Evolutionary conservation across 2,113 vertebrate genomes (phyloP), one percentile per base, ranked within the genome.

Genomic region (Tretioscincus oriximinensis): DNA sequence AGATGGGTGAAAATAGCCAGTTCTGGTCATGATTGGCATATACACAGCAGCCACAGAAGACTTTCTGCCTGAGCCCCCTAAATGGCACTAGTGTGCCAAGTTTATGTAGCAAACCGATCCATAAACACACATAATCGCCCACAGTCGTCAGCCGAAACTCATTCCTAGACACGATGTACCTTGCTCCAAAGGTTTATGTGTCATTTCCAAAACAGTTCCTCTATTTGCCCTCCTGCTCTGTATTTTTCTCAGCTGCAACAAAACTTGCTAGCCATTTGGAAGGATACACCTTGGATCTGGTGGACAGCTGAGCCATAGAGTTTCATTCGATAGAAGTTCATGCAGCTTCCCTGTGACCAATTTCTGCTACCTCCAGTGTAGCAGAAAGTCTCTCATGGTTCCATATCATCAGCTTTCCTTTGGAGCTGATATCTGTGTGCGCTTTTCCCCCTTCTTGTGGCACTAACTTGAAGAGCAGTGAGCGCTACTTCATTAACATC

Each of bases 1-100:
- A 28, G 28, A 58, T 2, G n/a, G 73, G 45, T 71, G 85, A 87
- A 90, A 92, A 89, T 41, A 81, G 80, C 76, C 78, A 45, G 82
- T 70, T 10, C 9, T 61, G 28, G 81, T 76, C 65, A 73, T 73
- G 9, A 0, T 28, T 65, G 82, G 81, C 85, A 88, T 85, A 73
- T 64, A 77, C 0, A 29, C 6, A 54, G 21, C 35, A 77, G 75
- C 73, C 81, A 4, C 67, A 73, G 88, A 83, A 88, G 67, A 1
- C 60, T 86, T 69, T 69, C 75, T 22, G 67, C 81, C 71, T 5
- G 72, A 21, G 9, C 75, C 58, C 35, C 54, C 7, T 83, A 84
- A 87, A 91, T 79, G 64, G 54, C 77, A 49, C 16, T 51, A 74
- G 71, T 79, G 82, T 68, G 65, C 71, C 61, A 6, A 1, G 1